These are phyloP conservation scores for Erpetoichthys calabaricus DNA, from an alignment of 2,797 vertebrate genomes.

Conservation along the genomic window DNA sequence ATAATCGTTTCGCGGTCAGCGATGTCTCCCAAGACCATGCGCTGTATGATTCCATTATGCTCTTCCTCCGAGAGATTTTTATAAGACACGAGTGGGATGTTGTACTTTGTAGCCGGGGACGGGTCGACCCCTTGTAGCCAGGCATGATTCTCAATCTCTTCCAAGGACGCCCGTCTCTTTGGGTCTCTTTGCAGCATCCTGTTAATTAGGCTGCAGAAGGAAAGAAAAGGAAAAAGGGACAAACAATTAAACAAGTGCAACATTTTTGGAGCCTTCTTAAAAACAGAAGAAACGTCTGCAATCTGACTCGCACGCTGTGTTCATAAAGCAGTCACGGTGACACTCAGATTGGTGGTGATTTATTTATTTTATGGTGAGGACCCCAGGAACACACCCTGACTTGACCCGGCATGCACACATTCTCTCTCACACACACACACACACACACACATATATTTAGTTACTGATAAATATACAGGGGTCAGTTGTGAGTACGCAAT, in stretches of 20 bases:
- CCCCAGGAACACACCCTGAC: slow-evolving; percentile 5
- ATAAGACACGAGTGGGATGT: slow-evolving; percentile 89
- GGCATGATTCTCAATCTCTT: slow-evolving; percentile 82
- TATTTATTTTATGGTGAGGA: neutral
- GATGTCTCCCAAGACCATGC: slow-evolving; percentile 93
- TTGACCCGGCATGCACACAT: slow-evolving; percentile 5
- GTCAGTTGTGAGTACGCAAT: neutral
- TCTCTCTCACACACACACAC: slow-evolving; percentile 6
- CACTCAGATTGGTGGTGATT: no score
- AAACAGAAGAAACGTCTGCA: neutral
- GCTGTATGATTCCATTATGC: slow-evolving; percentile 93
- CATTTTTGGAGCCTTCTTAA: neutral
- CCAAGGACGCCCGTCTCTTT: slow-evolving; percentile 77
- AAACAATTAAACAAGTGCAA: neutral
- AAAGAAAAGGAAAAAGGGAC: slow-evolving; percentile 8
- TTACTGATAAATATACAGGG: neutral
- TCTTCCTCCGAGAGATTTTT: slow-evolving; percentile 92
- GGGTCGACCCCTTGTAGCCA: slow-evolving; percentile 96
- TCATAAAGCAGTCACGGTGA: no score
- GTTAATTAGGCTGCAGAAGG: slow-evolving; percentile 69
- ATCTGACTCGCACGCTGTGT: no score
- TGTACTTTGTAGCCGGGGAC: slow-evolving; percentile 89
- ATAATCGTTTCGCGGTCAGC: slow-evolving; percentile 85
- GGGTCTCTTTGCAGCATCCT: slow-evolving; percentile 94
- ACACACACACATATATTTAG: slow-evolving; percentile 1